Conservation (phyloP, 2,113 vertebrate species). For the Pyxicephalus adspersus region DNA sequence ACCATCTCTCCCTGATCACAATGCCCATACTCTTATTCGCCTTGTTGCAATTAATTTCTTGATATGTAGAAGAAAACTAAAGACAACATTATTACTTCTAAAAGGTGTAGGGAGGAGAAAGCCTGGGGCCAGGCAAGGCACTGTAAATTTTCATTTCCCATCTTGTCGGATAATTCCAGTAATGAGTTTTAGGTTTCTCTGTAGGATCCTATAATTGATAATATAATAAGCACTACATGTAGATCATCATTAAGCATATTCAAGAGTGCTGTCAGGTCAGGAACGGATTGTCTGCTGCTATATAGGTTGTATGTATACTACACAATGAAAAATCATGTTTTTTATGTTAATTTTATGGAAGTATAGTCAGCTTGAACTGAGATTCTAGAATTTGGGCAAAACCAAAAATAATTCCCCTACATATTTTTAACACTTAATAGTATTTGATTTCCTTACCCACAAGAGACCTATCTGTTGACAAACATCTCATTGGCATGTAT, state of each 20-base stretch:
- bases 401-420: too few relatives aligned
- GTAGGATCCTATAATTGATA: constrained; percentile 47
- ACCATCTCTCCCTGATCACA: constrained; percentile 36
- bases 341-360: too few relatives aligned
- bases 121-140: constrained; percentile 38
- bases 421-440: too few relatives aligned
- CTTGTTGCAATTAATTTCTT: constrained; percentile 56
- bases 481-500: too few relatives aligned
- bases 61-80: constrained; percentile 39
- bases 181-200: constrained; percentile 50
- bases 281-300: constrained; percentile 15
- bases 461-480: too few relatives aligned
- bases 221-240: constrained; percentile 42
- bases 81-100: constrained; percentile 45
- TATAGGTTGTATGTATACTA: too few relatives aligned
- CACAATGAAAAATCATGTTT: too few relatives aligned
- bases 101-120: constrained; percentile 40
- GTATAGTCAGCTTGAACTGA: too few relatives aligned
- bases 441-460: too few relatives aligned
- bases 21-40: constrained; percentile 32
- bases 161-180: constrained; percentile 40
- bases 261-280: constrained; percentile 14
- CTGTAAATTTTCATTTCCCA: constrained; percentile 48
- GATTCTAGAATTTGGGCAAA: too few relatives aligned
- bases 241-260: constrained; percentile 44